Conservation (phyloP, 2,888 invertebrate genomes). For the Cheilosia grossa region DNA sequence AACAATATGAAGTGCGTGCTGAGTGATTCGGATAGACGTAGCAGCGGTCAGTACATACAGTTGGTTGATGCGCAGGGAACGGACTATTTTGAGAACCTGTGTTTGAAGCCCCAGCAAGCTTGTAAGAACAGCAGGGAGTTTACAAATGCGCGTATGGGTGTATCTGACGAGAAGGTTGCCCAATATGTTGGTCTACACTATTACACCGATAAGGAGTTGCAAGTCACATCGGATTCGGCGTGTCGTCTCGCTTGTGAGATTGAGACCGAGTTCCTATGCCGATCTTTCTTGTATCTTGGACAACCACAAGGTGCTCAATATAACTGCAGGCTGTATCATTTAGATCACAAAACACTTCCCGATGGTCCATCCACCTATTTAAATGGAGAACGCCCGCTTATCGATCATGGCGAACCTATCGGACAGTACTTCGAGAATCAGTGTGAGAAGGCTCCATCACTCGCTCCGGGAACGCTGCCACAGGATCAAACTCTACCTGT, state of each 20-base stretch:
- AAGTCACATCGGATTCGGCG: conserved; percentile 94
- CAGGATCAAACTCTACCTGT: conserved; percentile 88
- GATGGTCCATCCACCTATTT: conserved; percentile 96
- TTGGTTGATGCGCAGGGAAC: conserved; percentile 91
- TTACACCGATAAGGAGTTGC: conserved; percentile 96
- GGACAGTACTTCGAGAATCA: conserved; percentile 95
- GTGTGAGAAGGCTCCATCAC: conserved; percentile 87
- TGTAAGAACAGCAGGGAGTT: conserved; percentile 93
- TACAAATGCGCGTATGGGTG: conserved; percentile 92
- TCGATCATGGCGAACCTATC: conserved; percentile 95
- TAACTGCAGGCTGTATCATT: conserved; percentile 95
- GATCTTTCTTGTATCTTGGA: conserved; percentile 90
- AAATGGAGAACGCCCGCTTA: conserved; percentile 94
- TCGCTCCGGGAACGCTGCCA: conserved; percentile 80
- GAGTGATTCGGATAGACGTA: conserved; percentile 94
- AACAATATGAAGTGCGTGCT: conserved; percentile 95
- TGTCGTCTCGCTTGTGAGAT: conserved; percentile 95
- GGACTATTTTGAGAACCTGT: conserved; percentile 95
- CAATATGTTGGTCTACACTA: conserved; percentile 96
- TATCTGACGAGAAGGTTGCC: conserved; percentile 95
- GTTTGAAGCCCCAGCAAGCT: conserved; percentile 93
- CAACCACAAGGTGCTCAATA: conserved; percentile 89
- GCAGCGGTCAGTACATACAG: conserved; percentile 94
- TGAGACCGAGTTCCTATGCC: conserved; percentile 95
- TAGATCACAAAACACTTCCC: conserved; percentile 95